These are phyloP conservation scores for Hirundo rustica DNA, from an alignment of 2,797 vertebrate species.

Conservation along the genomic window DNA sequence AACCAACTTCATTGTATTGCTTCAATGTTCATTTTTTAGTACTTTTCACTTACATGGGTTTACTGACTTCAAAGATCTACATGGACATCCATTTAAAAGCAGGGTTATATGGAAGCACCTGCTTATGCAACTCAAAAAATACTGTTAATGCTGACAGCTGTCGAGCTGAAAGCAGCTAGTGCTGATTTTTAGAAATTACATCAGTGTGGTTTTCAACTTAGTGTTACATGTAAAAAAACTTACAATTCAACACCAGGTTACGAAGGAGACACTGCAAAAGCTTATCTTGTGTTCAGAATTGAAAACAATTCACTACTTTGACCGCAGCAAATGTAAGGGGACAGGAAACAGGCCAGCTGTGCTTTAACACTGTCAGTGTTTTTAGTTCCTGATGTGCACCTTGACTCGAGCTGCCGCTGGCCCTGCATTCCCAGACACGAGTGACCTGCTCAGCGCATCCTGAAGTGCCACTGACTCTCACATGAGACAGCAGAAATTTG, in stretches of 20 bases:
- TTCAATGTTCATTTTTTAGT: background rate
- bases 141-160: background rate
- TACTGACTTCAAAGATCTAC: background rate
- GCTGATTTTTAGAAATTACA: background rate
- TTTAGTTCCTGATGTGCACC: background rate
- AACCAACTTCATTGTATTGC: background rate
- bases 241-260: background rate
- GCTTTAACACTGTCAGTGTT: background rate
- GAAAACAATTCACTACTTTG: background rate
- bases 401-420: background rate
- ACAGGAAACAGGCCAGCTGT: background rate
- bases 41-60: background rate
- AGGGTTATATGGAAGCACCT: background rate
- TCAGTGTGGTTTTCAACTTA: background rate
- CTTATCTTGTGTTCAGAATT: background rate
- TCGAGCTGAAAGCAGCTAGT: background rate
- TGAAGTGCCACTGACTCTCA: background rate
- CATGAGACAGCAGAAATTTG: background rate
- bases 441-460: rapidly evolving
- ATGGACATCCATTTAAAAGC: background rate
- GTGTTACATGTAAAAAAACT: background rate
- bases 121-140: background rate
- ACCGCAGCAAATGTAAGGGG: background rate
- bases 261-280: background rate
- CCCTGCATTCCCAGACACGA: rapidly evolving